These are phyloP conservation scores for Blomia tropicalis DNA, from an alignment of 2,888 invertebrate genomes.

Conservation along the genomic window DNA sequence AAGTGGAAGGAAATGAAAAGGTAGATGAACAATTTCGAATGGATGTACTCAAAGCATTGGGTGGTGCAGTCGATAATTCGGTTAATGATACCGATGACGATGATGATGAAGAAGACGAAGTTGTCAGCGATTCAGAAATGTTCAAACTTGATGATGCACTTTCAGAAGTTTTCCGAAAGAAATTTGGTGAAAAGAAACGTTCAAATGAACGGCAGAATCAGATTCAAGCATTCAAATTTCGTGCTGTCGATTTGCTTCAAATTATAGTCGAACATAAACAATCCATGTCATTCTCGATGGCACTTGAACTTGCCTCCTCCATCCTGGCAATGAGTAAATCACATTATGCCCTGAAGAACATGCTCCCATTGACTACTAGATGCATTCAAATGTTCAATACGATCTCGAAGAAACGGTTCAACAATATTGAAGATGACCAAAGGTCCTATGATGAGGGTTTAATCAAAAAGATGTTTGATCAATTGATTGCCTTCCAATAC, in stretches of 20 bases:
- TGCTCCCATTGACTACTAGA: not conserved
- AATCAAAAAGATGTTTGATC: not conserved
- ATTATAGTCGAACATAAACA: not conserved
- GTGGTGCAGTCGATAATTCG: slow-evolving; percentile 27
- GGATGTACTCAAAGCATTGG: slow-evolving; percentile 27
- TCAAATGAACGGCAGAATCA: not conserved
- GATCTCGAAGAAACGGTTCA: not conserved
- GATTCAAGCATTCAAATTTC: slow-evolving; percentile 3
- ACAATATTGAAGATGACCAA: not conserved
- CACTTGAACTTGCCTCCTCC: not conserved
- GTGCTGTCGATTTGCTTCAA: slow-evolving; percentile 1
- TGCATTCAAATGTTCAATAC: not conserved
- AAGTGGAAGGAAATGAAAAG: not conserved
- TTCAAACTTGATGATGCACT: slow-evolving; percentile 28
- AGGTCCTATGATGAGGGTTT: not conserved
- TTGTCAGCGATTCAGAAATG: slow-evolving; percentile 29
- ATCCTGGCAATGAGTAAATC: not conserved
- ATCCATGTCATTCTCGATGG: not conserved
- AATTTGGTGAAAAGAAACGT: slow-evolving; percentile 19
- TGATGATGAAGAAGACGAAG: no score
- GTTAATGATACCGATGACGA: slow-evolving; percentile 24
- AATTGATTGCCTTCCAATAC: not conserved
- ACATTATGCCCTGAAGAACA: not conserved
- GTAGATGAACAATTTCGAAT: slow-evolving; percentile 27
- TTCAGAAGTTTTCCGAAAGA: slow-evolving; percentile 26